Evolutionary conservation across 2,888 invertebrate genomes (phyloP), one percentile per base, ranked within the genome.

Genomic region (Cryptocheilus praepositus): DNA sequence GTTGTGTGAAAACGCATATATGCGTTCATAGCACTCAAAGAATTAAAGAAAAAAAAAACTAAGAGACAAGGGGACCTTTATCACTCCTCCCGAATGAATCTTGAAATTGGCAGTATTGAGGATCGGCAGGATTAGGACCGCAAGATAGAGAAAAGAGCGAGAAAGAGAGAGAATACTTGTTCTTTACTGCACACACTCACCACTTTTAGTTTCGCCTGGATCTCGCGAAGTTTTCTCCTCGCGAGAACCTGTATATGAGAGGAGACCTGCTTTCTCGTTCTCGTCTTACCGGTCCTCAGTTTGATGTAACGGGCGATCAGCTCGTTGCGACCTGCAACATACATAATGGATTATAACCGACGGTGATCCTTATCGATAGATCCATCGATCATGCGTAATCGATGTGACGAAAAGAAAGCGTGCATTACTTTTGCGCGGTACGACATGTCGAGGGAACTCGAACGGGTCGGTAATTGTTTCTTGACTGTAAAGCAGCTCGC

Each of bases 171-270:
- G 15, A n/a, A n/a, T n/a, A n/a, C 53, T 8, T 49, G 5, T 49
- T 36, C 28, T 36, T 43, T 11, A n/a, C 2, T n/a, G 28, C 3
- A 82, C 76, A 89, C 85, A 93, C 95, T 94, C 90, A 96, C 95
- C 92, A 97, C 98, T 95, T 98, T 98, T 85, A 98, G 93, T 93
- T 98, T 98, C 85, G 98, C 96, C 90, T 99, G 98, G 84, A 98
- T 96, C 92, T 99, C 99, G 83, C 99, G 94, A 84, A 98, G 93
- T 92, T 98, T 99, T 91, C 99, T 93, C 90, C 99, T 93, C 82
- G 99, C 99, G 89, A 99, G 93, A 88, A 99, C 99, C 91, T 99
- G 99, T 90, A 99, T 99, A 90, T 99, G 99, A 86, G 98, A 99
- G 86, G 99, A 99, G 87, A 99, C 99, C 92, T 99, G 99, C 91